phyloP scores from a whole-genome alignment of 2,888 invertebrate genomes.

The Agonopterix arenella region DNA sequence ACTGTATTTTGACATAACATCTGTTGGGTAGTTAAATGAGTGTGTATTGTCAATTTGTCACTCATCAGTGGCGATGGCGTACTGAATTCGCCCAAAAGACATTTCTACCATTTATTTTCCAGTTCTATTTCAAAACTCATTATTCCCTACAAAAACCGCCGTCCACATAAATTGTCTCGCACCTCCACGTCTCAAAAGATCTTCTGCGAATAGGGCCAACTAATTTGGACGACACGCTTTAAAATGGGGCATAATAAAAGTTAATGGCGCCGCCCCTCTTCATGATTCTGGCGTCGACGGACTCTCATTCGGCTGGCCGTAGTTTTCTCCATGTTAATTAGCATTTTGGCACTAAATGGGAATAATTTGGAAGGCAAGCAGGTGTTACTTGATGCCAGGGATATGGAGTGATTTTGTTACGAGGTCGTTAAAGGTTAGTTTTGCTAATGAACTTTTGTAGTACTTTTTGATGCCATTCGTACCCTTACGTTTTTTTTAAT shows the following conservation, averaged over 20 bases:
- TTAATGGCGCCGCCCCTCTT: slow-evolving; percentile 64
- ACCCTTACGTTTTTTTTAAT: no score
- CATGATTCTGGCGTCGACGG: slow-evolving; percentile 63
- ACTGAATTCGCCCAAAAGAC: no score
- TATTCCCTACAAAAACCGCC: no score
- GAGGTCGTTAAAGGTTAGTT: no score
- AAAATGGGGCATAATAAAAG: slow-evolving; percentile 73
- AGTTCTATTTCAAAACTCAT: no score
- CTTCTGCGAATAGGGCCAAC: slow-evolving; percentile 64
- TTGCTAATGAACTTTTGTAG: no score
- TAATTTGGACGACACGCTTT: slow-evolving; percentile 71
- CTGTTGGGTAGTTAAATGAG: no score
- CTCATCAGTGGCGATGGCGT: no score
- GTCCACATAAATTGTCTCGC: background rate
- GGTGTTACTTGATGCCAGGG: slow-evolving; percentile 18
- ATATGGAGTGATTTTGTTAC: background rate
- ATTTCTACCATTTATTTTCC: no score
- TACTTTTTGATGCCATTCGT: no score
- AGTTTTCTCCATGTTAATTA: slow-evolving; percentile 66
- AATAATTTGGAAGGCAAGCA: slow-evolving; percentile 44
- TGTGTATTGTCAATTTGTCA: no score
- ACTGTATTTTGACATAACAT: no score
- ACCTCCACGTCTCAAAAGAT: slow-evolving; percentile 34
- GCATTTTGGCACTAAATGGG: slow-evolving; percentile 70
- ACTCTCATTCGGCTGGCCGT: slow-evolving; percentile 59